Conservation (phyloP, 2,888 invertebrate genomes). For the Drosophila gaucha region DNA sequence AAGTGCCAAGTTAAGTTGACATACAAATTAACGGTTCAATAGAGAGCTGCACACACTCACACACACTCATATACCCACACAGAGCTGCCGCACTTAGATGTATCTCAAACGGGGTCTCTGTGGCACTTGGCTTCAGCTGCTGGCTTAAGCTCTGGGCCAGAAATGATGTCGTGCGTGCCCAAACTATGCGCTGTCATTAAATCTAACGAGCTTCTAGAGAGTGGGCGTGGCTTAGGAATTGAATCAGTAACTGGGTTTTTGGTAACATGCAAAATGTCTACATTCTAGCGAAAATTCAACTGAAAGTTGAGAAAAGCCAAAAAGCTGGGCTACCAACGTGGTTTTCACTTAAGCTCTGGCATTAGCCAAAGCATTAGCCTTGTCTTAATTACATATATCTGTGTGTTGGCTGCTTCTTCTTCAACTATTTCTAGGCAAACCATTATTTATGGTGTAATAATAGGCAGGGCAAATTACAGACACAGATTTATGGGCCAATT, state of each 20-base stretch:
- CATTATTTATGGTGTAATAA: constrained; percentile 38
- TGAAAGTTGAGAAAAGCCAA: constrained; percentile 22
- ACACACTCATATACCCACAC: constrained; percentile 1
- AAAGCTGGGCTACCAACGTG: constrained; percentile 21
- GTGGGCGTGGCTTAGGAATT: background rate
- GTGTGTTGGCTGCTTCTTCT: constrained; percentile 4
- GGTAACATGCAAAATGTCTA: constrained; percentile 46
- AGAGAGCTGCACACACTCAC: constrained; percentile 49
- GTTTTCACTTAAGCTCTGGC: constrained; percentile 38
- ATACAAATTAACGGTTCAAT: constrained; percentile 77
- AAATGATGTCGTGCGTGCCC: constrained; percentile 77
- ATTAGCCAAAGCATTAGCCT: constrained; percentile 42
- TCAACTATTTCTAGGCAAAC: constrained; percentile 8
- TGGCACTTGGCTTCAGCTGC: constrained; percentile 51
- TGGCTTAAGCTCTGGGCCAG: constrained; percentile 31
- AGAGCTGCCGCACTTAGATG: constrained; percentile 9
- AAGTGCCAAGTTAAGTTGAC: constrained; percentile 67
- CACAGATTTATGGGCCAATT: constrained; percentile 45
- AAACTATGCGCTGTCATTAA: constrained; percentile 77
- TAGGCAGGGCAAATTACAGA: constrained; percentile 32
- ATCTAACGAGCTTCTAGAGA: constrained; percentile 67
- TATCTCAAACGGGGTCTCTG: constrained; percentile 59
- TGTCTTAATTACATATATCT: constrained; percentile 42
- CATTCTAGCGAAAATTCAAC: constrained; percentile 20
- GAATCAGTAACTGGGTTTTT: background rate